phyloP scores from a whole-genome alignment of 2,888 invertebrate genomes.

The Eumerus sabulonum region DNA sequence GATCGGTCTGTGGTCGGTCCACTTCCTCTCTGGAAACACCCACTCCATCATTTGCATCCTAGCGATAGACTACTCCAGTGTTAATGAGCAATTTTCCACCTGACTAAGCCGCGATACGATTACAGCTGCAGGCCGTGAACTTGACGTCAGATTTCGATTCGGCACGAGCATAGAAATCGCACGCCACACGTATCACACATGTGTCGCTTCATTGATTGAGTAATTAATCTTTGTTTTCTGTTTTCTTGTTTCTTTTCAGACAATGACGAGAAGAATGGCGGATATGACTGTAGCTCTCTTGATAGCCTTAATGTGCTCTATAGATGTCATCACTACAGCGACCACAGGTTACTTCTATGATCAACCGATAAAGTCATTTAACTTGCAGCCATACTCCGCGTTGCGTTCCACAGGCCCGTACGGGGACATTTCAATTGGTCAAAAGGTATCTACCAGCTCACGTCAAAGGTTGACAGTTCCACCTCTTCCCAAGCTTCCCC shows the following conservation, averaged over 20 bases:
- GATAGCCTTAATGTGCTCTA: conserved; percentile 28
- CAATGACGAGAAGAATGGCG: conserved; percentile 37
- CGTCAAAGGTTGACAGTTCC: conserved; percentile 73
- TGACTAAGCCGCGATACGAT: too few relatives aligned
- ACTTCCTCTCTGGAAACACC: too few relatives aligned
- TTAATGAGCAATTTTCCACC: too few relatives aligned
- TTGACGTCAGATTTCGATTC: too few relatives aligned
- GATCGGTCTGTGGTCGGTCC: too few relatives aligned
- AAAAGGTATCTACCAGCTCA: conserved; percentile 60
- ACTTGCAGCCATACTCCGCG: conserved; percentile 54
- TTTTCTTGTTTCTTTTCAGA: conserved; percentile 42
- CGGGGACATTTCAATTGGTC: conserved; percentile 26
- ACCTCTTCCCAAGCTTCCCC: conserved; percentile 74
- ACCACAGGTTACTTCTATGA: conserved; percentile 74
- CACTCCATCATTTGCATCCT: too few relatives aligned
- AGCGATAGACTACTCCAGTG: too few relatives aligned
- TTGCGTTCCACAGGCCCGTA: conserved; percentile 47
- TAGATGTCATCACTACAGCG: conserved; percentile 26
- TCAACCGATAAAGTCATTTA: conserved; percentile 69
- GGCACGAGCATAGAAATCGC: too few relatives aligned
- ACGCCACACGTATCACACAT: too few relatives aligned
- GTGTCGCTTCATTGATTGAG: too few relatives aligned
- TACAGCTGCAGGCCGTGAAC: too few relatives aligned
- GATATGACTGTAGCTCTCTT: conserved; percentile 11
- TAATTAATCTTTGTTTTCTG: neutral